These are phyloP conservation scores for Mormyrops boulengeri DNA, from an alignment of 2,797 vertebrate genomes.

Conservation along the genomic window DNA sequence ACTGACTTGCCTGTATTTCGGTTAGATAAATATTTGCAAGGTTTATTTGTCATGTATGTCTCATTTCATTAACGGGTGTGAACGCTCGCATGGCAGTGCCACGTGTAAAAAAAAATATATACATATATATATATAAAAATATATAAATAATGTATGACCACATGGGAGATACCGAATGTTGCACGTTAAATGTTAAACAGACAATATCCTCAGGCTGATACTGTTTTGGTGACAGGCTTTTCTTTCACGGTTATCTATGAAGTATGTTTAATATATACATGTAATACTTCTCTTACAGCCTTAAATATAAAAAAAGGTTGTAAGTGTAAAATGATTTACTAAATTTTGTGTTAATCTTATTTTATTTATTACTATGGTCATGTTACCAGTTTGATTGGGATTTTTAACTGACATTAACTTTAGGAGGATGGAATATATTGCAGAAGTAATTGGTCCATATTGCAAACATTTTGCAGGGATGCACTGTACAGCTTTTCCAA, in stretches of 20 bases:
- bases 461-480: neutral
- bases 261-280: conserved; percentile 47
- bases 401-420: neutral
- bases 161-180: conserved; percentile 43
- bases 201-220: conserved; percentile 39
- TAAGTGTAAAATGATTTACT: conserved; percentile 15
- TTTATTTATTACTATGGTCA: neutral
- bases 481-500: neutral
- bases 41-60: conserved; percentile 37
- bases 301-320: conserved; percentile 17
- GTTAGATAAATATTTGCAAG: conserved; percentile 40
- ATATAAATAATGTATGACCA: conserved; percentile 21
- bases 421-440: neutral
- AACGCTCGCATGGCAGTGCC: conserved; percentile 40
- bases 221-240: conserved; percentile 39
- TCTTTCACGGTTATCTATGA: conserved; percentile 28
- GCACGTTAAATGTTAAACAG: conserved; percentile 42
- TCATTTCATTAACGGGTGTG: conserved; percentile 38
- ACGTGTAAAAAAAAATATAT: conserved; percentile 31
- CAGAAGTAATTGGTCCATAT: neutral
- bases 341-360: neutral
- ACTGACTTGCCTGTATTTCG: conserved; percentile 33
- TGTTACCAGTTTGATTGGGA: neutral
- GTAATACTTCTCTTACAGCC: conserved; percentile 23
- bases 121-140: conserved; percentile 23